phyloP scores from a whole-genome alignment of 1,140 invertebrate genomes.

The Drosophila murphyi region DNA sequence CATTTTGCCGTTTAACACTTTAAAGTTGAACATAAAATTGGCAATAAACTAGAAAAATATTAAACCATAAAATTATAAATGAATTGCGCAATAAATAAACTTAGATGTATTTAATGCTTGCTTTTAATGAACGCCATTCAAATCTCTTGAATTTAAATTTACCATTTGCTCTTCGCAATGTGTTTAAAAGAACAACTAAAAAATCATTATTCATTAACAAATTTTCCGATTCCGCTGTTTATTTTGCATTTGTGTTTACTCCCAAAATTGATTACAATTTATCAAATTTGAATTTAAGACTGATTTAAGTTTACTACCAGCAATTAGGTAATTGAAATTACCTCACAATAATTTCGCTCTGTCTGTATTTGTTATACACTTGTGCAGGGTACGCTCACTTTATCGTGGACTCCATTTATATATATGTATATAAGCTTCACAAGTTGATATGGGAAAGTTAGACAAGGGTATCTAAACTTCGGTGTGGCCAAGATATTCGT shows the following conservation, averaged over 20 bases:
- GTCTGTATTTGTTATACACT: constrained; percentile 10
- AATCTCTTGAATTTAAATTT: background rate
- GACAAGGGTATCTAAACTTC: too few species aligned
- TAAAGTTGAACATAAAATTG: too few species aligned
- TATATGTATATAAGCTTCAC: too few species aligned
- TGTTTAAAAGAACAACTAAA: background rate
- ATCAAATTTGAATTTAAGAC: constrained; percentile 34
- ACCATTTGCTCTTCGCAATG: background rate
- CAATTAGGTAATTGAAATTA: constrained; percentile 38
- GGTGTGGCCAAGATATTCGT: background rate
- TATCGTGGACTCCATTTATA: too few species aligned
- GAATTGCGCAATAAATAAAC: background rate
- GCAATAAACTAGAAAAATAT: too few species aligned
- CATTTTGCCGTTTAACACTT: too few species aligned
- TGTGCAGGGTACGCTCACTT: background rate
- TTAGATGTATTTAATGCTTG: too few species aligned
- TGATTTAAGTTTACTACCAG: constrained; percentile 12
- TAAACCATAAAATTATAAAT: too few species aligned
- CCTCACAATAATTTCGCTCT: constrained; percentile 2
- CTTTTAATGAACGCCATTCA: background rate
- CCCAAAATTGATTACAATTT: constrained; percentile 35
- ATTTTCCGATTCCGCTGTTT: constrained; percentile 7
- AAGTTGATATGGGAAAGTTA: too few species aligned
- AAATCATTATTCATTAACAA: constrained; percentile 15
- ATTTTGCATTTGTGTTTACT: constrained; percentile 28